A percentile compares a stretch with the other conserved stretches of the same genome.
These are phyloP conservation scores for Sarcoramphus papa DNA, from an alignment of 2,797 vertebrate genomes.

Conservation along the genomic window DNA sequence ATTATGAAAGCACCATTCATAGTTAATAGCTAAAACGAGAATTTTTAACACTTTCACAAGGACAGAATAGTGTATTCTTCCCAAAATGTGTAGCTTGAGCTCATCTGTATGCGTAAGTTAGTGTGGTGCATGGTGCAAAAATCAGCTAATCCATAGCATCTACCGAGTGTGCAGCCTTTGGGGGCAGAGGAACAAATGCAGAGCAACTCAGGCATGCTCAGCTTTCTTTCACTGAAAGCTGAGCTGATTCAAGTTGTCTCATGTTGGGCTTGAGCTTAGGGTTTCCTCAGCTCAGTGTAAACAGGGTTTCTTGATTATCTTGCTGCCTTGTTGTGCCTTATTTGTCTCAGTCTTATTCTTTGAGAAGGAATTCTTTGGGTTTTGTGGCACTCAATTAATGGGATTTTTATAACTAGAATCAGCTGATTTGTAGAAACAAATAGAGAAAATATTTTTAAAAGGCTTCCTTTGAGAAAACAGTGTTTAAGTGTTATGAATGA, in stretches of 20 bases:
- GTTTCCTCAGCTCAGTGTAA: background rate
- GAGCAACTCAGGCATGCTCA: background rate
- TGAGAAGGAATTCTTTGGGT: background rate
- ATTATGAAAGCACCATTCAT: background rate
- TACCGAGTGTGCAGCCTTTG: background rate
- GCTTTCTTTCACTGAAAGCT: background rate
- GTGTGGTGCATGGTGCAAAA: background rate
- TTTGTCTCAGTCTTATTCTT: background rate
- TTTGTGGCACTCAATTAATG: background rate
- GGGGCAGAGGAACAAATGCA: background rate
- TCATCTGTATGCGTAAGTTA: background rate
- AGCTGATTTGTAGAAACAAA: conserved; percentile 9
- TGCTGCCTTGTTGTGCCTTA: background rate
- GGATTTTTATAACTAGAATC: background rate
- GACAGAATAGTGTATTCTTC: background rate
- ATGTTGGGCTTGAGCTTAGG: background rate
- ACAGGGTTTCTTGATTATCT: background rate
- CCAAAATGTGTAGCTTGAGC: background rate
- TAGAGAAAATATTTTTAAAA: conserved; percentile 12
- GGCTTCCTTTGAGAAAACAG: conserved; percentile 1
- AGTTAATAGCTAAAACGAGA: background rate
- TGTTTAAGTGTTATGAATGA: background rate
- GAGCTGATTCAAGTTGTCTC: background rate
- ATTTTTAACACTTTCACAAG: background rate
- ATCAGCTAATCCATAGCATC: background rate